Conservation (phyloP, 2,113 vertebrate genomes). For the Lanius ludovicianus region DNA sequence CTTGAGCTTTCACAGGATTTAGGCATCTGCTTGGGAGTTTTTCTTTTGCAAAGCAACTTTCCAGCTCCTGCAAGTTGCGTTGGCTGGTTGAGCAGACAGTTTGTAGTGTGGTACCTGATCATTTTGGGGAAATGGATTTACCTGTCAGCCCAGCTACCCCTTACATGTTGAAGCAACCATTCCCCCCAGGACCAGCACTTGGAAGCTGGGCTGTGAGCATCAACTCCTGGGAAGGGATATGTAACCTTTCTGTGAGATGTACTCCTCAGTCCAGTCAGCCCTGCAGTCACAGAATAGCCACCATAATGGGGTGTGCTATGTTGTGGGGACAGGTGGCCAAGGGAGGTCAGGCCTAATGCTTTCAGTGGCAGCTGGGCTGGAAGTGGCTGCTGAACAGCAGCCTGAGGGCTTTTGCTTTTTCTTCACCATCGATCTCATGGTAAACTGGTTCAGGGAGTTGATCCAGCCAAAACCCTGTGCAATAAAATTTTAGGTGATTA, state of each 20-base stretch:
- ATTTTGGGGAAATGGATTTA: neutral
- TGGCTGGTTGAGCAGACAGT: neutral
- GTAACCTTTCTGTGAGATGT: neutral
- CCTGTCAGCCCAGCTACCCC: neutral
- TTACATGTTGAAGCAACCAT: rapidly evolving
- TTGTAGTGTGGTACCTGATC: neutral
- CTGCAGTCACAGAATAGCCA: neutral
- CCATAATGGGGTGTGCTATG: neutral
- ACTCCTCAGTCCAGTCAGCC: neutral
- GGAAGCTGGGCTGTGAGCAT: neutral
- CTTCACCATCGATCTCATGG: neutral
- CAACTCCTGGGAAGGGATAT: neutral
- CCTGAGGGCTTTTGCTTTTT: neutral
- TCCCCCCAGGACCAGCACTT: neutral
- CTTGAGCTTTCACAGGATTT: neutral
- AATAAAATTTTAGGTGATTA: conserved; percentile 4
- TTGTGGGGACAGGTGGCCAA: neutral
- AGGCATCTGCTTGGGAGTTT: conserved; percentile 5
- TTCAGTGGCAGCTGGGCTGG: neutral
- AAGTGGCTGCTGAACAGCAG: neutral
- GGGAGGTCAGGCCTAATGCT: neutral
- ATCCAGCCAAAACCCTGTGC: neutral
- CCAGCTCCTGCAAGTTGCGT: neutral
- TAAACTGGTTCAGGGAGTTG: conserved; percentile 44
- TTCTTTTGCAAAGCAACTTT: neutral